These are phyloP conservation scores for Cercocebus atys DNA, from an alignment of 2,113 vertebrate species.

Conservation along the genomic window DNA sequence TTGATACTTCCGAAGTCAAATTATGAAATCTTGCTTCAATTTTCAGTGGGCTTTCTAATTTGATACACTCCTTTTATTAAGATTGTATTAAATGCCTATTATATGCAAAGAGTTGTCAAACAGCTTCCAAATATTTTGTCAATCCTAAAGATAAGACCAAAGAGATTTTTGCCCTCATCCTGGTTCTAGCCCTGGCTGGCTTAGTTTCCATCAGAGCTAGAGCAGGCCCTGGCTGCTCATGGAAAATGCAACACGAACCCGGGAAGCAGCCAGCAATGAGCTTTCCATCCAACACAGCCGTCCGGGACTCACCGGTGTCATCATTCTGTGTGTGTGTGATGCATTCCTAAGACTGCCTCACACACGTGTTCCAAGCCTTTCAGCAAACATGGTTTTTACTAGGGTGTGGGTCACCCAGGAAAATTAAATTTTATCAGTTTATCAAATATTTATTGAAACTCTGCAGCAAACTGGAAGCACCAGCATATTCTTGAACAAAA, in stretches of 20 bases:
- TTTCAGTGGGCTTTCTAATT: neutral
- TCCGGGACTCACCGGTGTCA: too few species aligned
- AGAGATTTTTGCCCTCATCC: neutral
- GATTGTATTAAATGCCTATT: neutral
- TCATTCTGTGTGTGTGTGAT: neutral
- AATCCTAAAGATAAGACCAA: neutral
- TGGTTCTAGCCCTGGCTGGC: neutral
- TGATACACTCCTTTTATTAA: neutral
- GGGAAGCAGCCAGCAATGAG: neutral
- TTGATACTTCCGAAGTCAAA: neutral
- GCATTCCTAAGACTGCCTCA: neutral
- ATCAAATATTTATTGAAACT: neutral
- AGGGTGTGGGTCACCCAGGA: neutral
- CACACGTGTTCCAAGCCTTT: neutral
- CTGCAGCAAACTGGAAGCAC: neutral
- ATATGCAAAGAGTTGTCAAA: neutral
- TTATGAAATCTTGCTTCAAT: neutral
- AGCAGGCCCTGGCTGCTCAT: neutral
- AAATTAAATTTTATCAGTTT: neutral
- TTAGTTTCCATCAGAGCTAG: neutral
- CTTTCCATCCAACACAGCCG: rapidly evolving
- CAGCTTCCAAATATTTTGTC: neutral
- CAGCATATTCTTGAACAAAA: neutral
- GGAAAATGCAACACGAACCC: neutral
- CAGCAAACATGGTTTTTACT: neutral